Conservation (phyloP, 2,113 vertebrate species). For the Chaenogobius annularis region DNA sequence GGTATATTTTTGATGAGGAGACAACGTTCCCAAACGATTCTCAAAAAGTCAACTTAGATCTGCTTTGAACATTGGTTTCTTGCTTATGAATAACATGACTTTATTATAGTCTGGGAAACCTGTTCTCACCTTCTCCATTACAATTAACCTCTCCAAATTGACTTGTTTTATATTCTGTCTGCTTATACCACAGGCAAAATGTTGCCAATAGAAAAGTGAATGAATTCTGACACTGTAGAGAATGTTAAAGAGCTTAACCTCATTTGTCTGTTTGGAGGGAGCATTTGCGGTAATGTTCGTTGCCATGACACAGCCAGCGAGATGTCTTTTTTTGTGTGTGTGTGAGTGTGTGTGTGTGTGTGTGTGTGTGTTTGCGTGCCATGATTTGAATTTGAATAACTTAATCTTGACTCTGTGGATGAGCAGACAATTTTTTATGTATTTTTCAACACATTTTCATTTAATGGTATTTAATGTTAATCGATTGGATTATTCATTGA, state of each 20-base stretch:
- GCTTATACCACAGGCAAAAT: not conserved
- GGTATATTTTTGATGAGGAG: too few relatives aligned
- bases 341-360: too few relatives aligned
- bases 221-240: not conserved
- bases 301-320: not conserved
- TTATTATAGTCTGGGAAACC: not conserved
- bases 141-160: not conserved
- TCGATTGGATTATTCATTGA: too few relatives aligned
- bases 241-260: not conserved
- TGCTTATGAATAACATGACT: too few relatives aligned
- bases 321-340: not conserved
- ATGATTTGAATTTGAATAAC: not conserved
- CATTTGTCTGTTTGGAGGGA: not conserved
- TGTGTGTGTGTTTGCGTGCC: too few relatives aligned
- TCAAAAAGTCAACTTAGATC: too few relatives aligned
- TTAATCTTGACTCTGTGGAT: too few relatives aligned
- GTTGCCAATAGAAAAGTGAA: not conserved
- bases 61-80: too few relatives aligned
- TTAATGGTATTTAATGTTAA: too few relatives aligned
- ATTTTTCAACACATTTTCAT: too few relatives aligned
- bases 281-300: not conserved
- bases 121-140: not conserved
- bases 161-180: not conserved
- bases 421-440: too few relatives aligned
- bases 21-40: too few relatives aligned